Percentiles rank a stretch among this genome's conserved stretches.
Conservation (phyloP, 53 echinoderm and acorn worm species). For the Patiria pectinifera region DNA sequence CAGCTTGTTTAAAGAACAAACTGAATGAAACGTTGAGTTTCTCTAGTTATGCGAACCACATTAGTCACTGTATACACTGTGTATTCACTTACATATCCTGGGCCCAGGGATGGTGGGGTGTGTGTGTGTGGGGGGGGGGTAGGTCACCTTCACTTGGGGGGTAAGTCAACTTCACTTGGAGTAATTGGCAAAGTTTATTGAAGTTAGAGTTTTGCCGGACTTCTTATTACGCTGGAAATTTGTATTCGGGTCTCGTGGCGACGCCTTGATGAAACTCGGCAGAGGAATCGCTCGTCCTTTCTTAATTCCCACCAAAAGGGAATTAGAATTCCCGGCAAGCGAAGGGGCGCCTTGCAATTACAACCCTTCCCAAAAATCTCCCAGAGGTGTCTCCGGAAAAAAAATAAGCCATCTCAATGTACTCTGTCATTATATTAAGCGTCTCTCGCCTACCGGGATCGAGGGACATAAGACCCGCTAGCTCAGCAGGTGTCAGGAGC, state of each 20-base stretch:
- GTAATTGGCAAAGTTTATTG: conserved; percentile 6
- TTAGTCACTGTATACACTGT: too few relatives aligned
- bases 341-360: conserved; percentile 12
- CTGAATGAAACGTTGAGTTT: too few relatives aligned
- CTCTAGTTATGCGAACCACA: too few relatives aligned
- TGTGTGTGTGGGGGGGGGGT: too few relatives aligned
- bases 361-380: conserved; percentile 17
- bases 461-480: conserved; percentile 4
- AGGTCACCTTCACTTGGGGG: too few relatives aligned
- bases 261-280: conserved; percentile 8
- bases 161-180: not conserved
- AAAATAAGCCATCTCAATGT: not conserved
- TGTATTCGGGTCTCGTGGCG: conserved; percentile 31
- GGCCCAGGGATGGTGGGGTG: too few relatives aligned
- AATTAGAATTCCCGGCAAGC: conserved; percentile 8
- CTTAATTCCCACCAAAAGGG: not conserved
- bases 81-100: too few relatives aligned
- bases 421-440: conserved; percentile 40
- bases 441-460: conserved; percentile 41
- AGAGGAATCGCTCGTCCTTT: conserved; percentile 22
- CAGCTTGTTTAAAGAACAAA: too few relatives aligned
- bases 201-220: not conserved
- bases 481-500: conserved; percentile 43
- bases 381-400: conserved; percentile 33
- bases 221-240: not conserved